Conservation (phyloP, 2,113 vertebrate species). For the Clarias batrachus region DNA sequence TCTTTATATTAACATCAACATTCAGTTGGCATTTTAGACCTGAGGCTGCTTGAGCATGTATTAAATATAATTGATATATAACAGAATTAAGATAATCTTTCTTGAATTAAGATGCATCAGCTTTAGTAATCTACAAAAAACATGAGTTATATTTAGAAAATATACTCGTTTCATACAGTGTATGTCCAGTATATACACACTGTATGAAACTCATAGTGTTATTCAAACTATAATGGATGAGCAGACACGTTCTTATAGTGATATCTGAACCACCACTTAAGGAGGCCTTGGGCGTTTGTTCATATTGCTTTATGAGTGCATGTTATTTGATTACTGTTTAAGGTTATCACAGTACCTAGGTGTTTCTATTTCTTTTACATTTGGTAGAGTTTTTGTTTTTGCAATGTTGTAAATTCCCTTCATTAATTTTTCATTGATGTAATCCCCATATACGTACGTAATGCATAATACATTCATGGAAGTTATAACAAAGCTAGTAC, state of each 20-base stretch:
- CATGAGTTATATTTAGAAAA: not conserved
- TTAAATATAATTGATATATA: not conserved
- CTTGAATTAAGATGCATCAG: not conserved
- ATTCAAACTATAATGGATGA: not conserved
- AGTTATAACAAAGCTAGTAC: not conserved
- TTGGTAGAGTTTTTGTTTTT: not conserved
- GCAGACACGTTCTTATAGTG: not conserved
- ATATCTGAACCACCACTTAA: not conserved
- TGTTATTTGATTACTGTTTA: not conserved
- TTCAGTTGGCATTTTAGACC: constrained; percentile 9
- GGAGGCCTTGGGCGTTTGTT: not conserved
- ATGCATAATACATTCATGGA: not conserved
- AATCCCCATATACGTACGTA: not conserved
- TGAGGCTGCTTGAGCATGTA: not conserved
- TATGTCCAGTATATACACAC: not conserved
- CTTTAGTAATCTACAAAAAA: not conserved
- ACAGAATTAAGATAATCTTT: not conserved
- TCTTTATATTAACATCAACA: constrained; percentile 40
- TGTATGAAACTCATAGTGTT: not conserved
- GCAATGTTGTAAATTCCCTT: too few species aligned
- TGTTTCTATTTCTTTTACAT: not conserved
- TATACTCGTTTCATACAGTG: not conserved
- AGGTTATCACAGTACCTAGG: not conserved
- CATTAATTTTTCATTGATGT: not conserved
- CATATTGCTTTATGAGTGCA: not conserved